Evolutionary conservation across 2,797 vertebrate species (phyloP).

Genomic region (Denticeps clupeoides): DNA sequence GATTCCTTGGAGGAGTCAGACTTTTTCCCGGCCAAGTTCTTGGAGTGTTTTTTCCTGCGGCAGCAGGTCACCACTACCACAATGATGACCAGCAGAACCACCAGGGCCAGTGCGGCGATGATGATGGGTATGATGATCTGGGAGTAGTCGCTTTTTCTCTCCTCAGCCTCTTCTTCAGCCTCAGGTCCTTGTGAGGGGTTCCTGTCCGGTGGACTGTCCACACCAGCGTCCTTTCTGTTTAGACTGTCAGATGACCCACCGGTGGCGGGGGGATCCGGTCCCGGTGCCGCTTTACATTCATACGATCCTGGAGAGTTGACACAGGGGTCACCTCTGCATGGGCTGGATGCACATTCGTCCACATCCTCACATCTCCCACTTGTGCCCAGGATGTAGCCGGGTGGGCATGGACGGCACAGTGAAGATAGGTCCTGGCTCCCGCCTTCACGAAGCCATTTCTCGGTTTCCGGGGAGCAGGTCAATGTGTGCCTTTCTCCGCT

Average conservation of each 20-base stretch:
- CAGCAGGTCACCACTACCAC: slow-evolving; percentile 64
- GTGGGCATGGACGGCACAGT: slow-evolving; percentile 34
- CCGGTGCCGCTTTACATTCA: slow-evolving; percentile 32
- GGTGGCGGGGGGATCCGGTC: too few relatives aligned
- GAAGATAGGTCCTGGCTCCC: slow-evolving; percentile 18
- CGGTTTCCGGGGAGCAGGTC: slow-evolving; percentile 31
- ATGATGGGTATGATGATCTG: slow-evolving; percentile 58
- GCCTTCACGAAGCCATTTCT: slow-evolving; percentile 29
- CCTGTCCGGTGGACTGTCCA: too few relatives aligned
- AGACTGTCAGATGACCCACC: too few relatives aligned
- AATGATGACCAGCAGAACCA: slow-evolving; percentile 55
- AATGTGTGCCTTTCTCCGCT: slow-evolving; percentile 28
- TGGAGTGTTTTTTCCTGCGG: slow-evolving; percentile 25
- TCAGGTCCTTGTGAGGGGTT: too few relatives aligned
- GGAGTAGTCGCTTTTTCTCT: too few relatives aligned
- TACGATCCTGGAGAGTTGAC: slow-evolving; percentile 41
- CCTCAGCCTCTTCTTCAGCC: too few relatives aligned
- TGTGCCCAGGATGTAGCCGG: slow-evolving; percentile 25
- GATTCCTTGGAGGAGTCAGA: slow-evolving; percentile 26
- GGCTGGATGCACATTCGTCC: slow-evolving; percentile 33
- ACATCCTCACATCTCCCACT: slow-evolving; percentile 36
- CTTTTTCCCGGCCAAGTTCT: slow-evolving; percentile 27
- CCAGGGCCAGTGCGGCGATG: slow-evolving; percentile 51
- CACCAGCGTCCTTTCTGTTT: too few relatives aligned
- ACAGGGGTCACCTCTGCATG: slow-evolving; percentile 32